Evolutionary conservation across 2,888 invertebrate species (phyloP).

Genomic region (Polyploca ridens): DNA sequence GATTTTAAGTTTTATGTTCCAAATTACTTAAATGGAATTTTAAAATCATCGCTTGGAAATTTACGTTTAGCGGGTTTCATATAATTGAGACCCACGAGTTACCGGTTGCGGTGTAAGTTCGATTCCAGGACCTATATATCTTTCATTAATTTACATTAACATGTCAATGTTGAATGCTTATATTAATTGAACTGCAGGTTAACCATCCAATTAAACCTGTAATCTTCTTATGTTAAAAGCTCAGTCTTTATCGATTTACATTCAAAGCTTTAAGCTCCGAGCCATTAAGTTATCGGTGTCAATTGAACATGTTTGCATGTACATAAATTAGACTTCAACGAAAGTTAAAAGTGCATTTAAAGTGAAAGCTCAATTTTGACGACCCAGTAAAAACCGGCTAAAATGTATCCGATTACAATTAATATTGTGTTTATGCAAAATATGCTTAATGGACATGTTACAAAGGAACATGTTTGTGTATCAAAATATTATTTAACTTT

Average conservation of each 20-base stretch:
- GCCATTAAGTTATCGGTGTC: not conserved
- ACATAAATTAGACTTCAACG: not conserved
- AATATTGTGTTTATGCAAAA: conserved; percentile 30
- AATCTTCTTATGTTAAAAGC: not conserved
- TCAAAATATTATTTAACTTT: too few species aligned
- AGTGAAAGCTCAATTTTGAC: conserved; percentile 43
- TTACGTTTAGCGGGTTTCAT: too few species aligned
- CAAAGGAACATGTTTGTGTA: too few species aligned
- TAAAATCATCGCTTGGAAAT: too few species aligned
- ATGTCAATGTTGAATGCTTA: too few species aligned
- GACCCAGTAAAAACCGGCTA: conserved; percentile 44
- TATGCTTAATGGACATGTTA: not conserved
- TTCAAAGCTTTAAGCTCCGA: not conserved
- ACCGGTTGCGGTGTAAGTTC: too few species aligned
- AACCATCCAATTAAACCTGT: not conserved
- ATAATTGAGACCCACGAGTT: too few species aligned
- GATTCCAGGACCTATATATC: too few species aligned
- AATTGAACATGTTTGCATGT: conserved; percentile 5
- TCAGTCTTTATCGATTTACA: not conserved
- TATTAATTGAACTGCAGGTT: too few species aligned
- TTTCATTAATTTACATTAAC: too few species aligned
- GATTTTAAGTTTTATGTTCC: too few species aligned
- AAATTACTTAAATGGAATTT: too few species aligned
- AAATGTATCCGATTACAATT: conserved; percentile 38
- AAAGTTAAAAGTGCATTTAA: conserved; percentile 28